Conservation (phyloP, 1,140 invertebrate genomes). For the Artemia franciscana region DNA sequence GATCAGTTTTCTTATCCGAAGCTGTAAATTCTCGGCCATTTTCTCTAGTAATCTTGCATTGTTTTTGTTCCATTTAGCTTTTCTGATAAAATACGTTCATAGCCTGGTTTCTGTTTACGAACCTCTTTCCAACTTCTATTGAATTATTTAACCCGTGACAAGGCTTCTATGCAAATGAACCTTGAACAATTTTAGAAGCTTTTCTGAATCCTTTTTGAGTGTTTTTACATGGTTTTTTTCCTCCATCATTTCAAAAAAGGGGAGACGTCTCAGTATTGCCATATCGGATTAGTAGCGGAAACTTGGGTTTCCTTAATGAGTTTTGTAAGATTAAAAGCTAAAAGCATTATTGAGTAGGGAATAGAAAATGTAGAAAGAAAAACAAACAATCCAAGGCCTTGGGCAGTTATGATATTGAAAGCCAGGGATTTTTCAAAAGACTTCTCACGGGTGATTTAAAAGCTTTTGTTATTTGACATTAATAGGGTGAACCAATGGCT, state of each 20-base stretch:
- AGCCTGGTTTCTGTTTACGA: background rate
- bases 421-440: too few relatives aligned
- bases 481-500: too few relatives aligned
- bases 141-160: background rate
- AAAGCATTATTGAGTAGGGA: background rate
- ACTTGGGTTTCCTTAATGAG: background rate
- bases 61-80: background rate
- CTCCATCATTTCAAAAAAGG: background rate
- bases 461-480: too few relatives aligned
- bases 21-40: too few relatives aligned
- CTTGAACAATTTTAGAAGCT: background rate
- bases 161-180: background rate
- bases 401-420: background rate
- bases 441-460: too few relatives aligned
- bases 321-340: background rate
- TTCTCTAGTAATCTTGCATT: too few relatives aligned
- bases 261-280: background rate
- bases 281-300: background rate
- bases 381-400: background rate
- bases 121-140: background rate
- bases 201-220: background rate
- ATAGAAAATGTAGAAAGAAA: background rate
- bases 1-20: too few relatives aligned
- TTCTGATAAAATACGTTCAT: background rate
- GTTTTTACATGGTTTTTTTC: background rate